A percentile compares a stretch with the other conserved stretches of the same genome.
Conservation (phyloP, 2,113 vertebrate genomes). For the Turdus rufiventris region DNA sequence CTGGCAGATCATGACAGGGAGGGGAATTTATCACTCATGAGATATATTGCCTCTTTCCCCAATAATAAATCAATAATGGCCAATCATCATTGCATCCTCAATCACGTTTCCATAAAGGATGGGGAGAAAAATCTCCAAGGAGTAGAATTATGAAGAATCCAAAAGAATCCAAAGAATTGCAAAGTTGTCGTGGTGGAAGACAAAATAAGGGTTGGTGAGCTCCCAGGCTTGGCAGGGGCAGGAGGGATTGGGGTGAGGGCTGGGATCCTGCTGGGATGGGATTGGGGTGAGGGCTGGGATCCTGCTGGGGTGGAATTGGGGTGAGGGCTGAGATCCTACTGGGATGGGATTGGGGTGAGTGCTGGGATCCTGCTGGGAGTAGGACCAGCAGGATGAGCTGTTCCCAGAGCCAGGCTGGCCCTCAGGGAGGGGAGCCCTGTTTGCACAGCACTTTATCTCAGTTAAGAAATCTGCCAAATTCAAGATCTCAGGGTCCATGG, state of each 20-base stretch:
- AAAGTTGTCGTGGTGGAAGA: fast-evolving
- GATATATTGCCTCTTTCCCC: not conserved
- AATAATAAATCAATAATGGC: not conserved
- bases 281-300: not conserved
- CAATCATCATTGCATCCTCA: not conserved
- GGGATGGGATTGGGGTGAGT: not conserved
- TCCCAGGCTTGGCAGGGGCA: fast-evolving
- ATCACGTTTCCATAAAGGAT: fast-evolving
- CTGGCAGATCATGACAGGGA: fast-evolving
- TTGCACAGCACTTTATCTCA: not conserved
- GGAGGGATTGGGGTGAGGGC: not conserved
- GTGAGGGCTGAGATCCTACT: not conserved
- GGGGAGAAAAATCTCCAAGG: not conserved
- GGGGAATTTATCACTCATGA: not conserved
- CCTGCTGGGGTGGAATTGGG: not conserved
- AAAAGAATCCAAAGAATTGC: too few relatives aligned
- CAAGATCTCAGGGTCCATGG: not conserved
- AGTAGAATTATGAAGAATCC: not conserved
- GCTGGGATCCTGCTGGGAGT: fast-evolving
- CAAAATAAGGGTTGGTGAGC: not conserved
- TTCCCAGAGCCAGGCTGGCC: not conserved
- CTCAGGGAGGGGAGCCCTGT: not conserved
- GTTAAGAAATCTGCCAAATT: not conserved
- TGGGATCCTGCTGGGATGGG: fast-evolving
- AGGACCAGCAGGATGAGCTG: not conserved